These are phyloP conservation scores for Latheticus oryzae DNA, from an alignment of 2,888 invertebrate species.

Conservation along the genomic window DNA sequence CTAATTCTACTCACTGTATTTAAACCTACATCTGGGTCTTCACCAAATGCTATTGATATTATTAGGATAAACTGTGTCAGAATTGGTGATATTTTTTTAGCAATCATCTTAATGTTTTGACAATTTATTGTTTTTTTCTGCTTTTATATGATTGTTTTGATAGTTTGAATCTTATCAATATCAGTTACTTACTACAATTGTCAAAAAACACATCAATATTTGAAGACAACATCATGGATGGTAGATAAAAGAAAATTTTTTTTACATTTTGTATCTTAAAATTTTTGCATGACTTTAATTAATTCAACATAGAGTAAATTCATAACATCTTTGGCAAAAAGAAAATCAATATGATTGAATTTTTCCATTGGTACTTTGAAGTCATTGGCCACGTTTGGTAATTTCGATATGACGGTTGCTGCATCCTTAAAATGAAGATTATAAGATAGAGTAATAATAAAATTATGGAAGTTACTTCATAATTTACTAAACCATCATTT, in stretches of 20 bases:
- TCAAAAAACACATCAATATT: too few species aligned
- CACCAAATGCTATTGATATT: too few species aligned
- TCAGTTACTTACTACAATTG: too few species aligned
- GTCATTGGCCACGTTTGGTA: constrained; percentile 21
- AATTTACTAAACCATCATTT: constrained; percentile 11
- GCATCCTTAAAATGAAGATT: constrained; percentile 9
- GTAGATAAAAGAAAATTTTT: too few species aligned
- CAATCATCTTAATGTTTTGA: too few species aligned
- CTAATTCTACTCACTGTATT: constrained; percentile 8
- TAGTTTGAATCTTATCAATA: too few species aligned
- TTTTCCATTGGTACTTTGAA: constrained; percentile 1
- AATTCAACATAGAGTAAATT: constrained; percentile 17
- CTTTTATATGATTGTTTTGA: too few species aligned
- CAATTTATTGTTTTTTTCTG: too few species aligned
- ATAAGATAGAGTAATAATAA: not conserved
- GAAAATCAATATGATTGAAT: constrained; percentile 31
- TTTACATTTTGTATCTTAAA: too few species aligned
- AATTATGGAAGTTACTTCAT: constrained; percentile 11
- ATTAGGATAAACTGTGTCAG: too few species aligned
- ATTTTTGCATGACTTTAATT: constrained; percentile 16
- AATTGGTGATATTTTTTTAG: too few species aligned
- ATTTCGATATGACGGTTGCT: not conserved
- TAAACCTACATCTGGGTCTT: constrained; percentile 8
- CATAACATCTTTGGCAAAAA: constrained; percentile 24
- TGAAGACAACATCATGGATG: too few species aligned